A percentile compares a stretch with the other conserved stretches of the same genome.
These are phyloP conservation scores for Stomatorhinus walkeri DNA, from an alignment of 2,797 vertebrate species.

Conservation along the genomic window DNA sequence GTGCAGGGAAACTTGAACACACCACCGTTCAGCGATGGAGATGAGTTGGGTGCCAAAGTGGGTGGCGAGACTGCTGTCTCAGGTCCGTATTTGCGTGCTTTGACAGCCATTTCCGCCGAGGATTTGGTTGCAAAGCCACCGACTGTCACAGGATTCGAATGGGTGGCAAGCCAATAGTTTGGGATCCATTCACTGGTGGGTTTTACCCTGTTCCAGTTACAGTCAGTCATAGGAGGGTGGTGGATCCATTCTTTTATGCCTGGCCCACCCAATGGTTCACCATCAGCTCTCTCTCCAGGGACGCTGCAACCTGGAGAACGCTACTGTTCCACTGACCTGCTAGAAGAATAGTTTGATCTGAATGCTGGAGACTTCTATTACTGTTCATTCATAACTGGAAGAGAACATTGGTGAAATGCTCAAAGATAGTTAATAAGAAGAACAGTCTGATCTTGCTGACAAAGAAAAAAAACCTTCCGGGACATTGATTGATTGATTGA, in stretches of 20 bases:
- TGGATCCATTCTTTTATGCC: constrained; percentile 27
- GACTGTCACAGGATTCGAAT: background rate
- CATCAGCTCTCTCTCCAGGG: constrained; percentile 25
- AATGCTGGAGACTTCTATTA: constrained; percentile 48
- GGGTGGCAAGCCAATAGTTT: constrained; percentile 19
- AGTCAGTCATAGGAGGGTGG: constrained; percentile 52
- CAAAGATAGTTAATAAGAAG: constrained; percentile 52
- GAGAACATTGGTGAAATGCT: constrained; percentile 42
- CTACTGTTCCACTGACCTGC: constrained; percentile 51
- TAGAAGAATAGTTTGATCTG: constrained; percentile 49
- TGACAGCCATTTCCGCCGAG: background rate
- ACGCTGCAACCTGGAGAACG: constrained; percentile 26
- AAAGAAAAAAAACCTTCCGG: background rate
- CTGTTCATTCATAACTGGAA: constrained; percentile 61
- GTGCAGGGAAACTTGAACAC: background rate
- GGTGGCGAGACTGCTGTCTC: background rate
- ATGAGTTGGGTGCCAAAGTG: background rate
- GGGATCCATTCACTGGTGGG: constrained; percentile 22
- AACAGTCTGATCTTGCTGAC: constrained; percentile 47
- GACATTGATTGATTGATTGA: constrained; percentile 19
- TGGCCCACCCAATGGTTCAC: constrained; percentile 26
- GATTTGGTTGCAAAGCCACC: constrained; percentile 14
- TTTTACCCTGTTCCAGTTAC: constrained; percentile 32
- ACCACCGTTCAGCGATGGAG: background rate
- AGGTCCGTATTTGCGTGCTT: background rate